These are phyloP conservation scores for Podarcis cretensis DNA, from an alignment of 2,113 vertebrate species.

Conservation along the genomic window DNA sequence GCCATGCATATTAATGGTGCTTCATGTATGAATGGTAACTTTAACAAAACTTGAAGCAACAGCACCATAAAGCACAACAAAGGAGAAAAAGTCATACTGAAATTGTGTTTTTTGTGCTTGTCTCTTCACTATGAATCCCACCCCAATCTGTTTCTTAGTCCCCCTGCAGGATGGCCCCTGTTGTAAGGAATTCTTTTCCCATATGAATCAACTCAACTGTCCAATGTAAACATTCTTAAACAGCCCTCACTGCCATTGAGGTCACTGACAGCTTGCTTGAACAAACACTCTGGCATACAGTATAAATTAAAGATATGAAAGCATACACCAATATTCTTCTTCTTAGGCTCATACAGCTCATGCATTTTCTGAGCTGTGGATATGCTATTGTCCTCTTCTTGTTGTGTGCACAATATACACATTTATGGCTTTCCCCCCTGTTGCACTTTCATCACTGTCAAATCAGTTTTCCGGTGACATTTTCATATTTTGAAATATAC, in stretches of 20 bases:
- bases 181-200: conserved; percentile 1
- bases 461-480: neutral
- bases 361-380: neutral
- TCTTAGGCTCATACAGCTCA: neutral
- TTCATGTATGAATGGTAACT: neutral
- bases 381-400: neutral
- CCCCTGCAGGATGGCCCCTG: neutral
- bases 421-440: neutral
- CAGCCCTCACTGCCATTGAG: neutral
- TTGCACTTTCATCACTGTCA: neutral
- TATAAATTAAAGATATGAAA: neutral
- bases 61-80: neutral
- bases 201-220: conserved; percentile 19
- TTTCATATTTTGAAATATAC: neutral
- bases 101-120: neutral
- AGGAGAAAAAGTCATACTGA: neutral
- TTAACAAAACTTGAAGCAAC: neutral
- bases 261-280: conserved; percentile 4
- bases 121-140: neutral
- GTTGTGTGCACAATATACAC: neutral
- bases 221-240: conserved; percentile 27
- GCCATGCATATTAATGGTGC: too few relatives aligned
- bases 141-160: neutral
- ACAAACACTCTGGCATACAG: neutral
- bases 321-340: neutral